Evolutionary conservation across 2,113 vertebrate species (phyloP), one percentile per base, ranked within the genome.

Genomic region (Colinus virginianus): DNA sequence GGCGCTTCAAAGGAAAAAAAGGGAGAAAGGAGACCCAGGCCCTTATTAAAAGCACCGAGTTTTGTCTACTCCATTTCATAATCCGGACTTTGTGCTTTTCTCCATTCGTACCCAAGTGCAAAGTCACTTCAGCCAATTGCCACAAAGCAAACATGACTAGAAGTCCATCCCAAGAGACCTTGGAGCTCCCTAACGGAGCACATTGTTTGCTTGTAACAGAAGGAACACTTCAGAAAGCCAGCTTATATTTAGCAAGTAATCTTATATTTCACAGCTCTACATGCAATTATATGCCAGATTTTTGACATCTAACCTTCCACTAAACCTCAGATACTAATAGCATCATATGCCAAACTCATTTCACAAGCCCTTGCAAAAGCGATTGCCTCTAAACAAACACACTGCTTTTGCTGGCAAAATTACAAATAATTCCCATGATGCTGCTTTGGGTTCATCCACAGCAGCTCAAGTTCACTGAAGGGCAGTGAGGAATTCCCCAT

Each of bases 261-360:
- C 78, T 59, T 75, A 61, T 64, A 91, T 96, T 95, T 96, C 95
- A 93, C 91, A 91, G 89, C 61, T 64, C 61, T 63, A 83, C 87
- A 85, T 79, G 93, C 59, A 74, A 85, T 92, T 79, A 63, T 34
- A 94, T 74, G 84, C 38, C 84, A 83, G 76, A 77, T 88, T 94
- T 90, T 87, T 79, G 59, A 56, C 68, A 78, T 67, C 51, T 72
- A 85, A 4, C 34, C 87, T 85, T 46, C 63, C 76, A 62, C 26
- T 56, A 68, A 78, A 70, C 20, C 59, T 75, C 46, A 51, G 38
- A 67, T 46, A 76, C 25, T 23, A 63, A 9, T 0, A 30, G 68
- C 3, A 0, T 70, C 79, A 40, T 32, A 36, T 20, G 51, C 75
- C 82, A 75, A 56, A 78, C 0, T 1, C 71, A 56, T 85, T 84